phyloP scores from a whole-genome alignment of 2,888 invertebrate genomes.

The Brenthis daphne region DNA sequence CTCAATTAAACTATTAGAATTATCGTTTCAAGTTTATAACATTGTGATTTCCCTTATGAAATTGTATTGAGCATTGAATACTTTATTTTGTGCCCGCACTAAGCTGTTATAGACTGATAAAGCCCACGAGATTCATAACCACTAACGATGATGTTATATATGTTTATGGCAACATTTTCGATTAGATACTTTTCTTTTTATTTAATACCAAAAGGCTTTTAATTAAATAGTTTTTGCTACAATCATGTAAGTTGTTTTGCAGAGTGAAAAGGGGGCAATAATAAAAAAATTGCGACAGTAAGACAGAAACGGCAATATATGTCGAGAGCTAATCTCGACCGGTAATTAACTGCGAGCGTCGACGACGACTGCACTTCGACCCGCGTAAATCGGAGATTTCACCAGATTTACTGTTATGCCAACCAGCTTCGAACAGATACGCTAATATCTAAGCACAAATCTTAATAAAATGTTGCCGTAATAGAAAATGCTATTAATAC shows the following conservation, averaged over 20 bases:
- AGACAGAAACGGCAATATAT: constrained; percentile 48
- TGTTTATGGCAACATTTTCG: no score
- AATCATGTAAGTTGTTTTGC: neutral
- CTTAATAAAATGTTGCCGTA: neutral
- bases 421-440: constrained; percentile 53
- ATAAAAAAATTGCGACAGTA: constrained; percentile 4
- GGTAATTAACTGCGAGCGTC: constrained; percentile 69
- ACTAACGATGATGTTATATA: no score
- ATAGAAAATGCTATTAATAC: no score
- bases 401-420: constrained; percentile 79
- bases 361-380: constrained; percentile 54
- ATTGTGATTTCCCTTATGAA: no score
- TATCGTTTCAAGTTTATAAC: no score
- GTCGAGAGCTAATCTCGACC: constrained; percentile 65
- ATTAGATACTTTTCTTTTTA: no score
- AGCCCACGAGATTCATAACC: no score
- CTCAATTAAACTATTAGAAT: no score
- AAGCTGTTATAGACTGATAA: no score
- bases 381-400: constrained; percentile 67
- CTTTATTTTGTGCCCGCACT: no score
- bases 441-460: constrained; percentile 5
- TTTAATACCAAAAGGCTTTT: no score
- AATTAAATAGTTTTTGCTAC: neutral
- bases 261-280: constrained; percentile 3
- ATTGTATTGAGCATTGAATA: no score